Percentiles rank a stretch among this genome's conserved stretches.
Evolutionary conservation across 1,140 invertebrate genomes (phyloP).

Genomic region (Drosophila kikkawai): DNA sequence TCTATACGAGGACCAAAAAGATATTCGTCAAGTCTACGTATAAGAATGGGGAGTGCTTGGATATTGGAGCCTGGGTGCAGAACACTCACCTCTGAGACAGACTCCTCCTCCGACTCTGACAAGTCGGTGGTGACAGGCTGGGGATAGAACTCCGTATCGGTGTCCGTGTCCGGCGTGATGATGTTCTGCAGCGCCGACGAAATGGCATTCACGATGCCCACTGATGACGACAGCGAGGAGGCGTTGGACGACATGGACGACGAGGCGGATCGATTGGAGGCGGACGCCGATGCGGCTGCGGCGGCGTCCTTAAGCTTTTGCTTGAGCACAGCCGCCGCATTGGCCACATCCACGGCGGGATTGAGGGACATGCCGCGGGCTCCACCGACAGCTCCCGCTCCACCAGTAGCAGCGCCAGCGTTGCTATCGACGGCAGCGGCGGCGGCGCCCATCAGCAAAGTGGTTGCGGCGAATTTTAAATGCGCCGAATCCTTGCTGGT

Average conservation of each 20-base stretch:
- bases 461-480: conserved; percentile 71
- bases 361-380: conserved; percentile 37
- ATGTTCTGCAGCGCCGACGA: conserved; percentile 74
- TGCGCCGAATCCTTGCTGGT: conserved; percentile 69
- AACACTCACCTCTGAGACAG: conserved; percentile 93
- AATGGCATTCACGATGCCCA: conserved; percentile 70
- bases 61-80: background rate
- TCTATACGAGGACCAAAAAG: too few species aligned
- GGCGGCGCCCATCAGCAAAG: conserved; percentile 71
- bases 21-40: background rate
- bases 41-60: too few species aligned
- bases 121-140: conserved; percentile 93
- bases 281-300: conserved; percentile 52
- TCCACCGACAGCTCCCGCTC: conserved; percentile 14
- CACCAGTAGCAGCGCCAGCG: conserved; percentile 61
- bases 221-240: conserved; percentile 75
- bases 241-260: conserved; percentile 76
- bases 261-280: conserved; percentile 67
- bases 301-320: conserved; percentile 75
- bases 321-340: conserved; percentile 73
- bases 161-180: conserved; percentile 84
- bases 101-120: conserved; percentile 96
- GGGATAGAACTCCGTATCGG: conserved; percentile 88
- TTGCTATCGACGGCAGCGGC: conserved; percentile 70
- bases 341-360: conserved; percentile 54